These are phyloP conservation scores for Hemiprocne comata DNA, from an alignment of 2,113 vertebrate species.

Conservation along the genomic window DNA sequence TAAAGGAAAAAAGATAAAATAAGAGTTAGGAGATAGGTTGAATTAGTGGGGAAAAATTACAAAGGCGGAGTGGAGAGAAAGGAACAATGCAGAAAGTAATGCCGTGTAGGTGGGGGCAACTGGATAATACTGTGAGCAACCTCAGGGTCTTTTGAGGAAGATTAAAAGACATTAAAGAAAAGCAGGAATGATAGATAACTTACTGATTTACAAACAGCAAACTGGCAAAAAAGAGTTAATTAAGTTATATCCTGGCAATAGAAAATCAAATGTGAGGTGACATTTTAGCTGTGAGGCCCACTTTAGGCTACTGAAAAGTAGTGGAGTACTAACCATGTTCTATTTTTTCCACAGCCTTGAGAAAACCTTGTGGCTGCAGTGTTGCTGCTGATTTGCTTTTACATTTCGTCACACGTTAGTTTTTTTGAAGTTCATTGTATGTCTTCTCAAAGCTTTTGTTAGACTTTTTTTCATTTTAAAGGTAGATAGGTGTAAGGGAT, in stretches of 20 bases:
- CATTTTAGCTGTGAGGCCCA: conserved; percentile 54
- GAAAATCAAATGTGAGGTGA: conserved; percentile 51
- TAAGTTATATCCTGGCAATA: conserved; percentile 13
- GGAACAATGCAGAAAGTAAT: background rate
- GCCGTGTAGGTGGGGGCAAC: background rate
- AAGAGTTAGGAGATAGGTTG: background rate
- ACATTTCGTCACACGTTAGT: conserved; percentile 30
- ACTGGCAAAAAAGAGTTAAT: conserved; percentile 36
- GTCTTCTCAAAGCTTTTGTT: conserved; percentile 7
- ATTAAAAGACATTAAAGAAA: background rate
- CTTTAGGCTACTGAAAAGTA: conserved; percentile 60
- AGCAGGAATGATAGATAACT: background rate
- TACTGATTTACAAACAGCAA: background rate
- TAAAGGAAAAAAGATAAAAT: background rate
- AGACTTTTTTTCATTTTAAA: background rate
- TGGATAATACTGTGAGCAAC: background rate
- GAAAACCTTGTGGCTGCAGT: conserved; percentile 44
- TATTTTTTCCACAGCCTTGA: conserved; percentile 63
- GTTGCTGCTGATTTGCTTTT: conserved; percentile 63
- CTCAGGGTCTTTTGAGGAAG: background rate
- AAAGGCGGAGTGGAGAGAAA: background rate
- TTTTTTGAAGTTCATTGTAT: conserved; percentile 2
- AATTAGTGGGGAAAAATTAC: background rate
- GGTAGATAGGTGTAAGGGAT: background rate
- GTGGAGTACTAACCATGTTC: conserved; percentile 45